Evolutionary conservation across 2,113 vertebrate species (phyloP), one percentile per base, ranked within the genome.

Genomic region (Cacatua alba): DNA sequence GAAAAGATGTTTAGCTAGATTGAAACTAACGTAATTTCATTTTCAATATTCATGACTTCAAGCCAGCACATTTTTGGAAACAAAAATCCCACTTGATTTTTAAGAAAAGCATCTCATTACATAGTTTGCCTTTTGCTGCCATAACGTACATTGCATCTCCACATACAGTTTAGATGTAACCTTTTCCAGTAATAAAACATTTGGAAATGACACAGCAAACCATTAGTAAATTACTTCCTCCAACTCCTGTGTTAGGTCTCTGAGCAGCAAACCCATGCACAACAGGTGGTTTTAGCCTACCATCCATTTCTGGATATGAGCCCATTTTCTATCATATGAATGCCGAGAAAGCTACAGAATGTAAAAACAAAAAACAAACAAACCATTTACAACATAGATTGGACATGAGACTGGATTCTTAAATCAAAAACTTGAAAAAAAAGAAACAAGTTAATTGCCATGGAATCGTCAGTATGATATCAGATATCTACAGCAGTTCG

Each of bases 291-390:
- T 92, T 96, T 90, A 64, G 96, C 99, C 98, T 99, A 99, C 99
- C 99, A 99, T 99, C 99, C 99, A 99, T 96, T 99, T 99, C 86
- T 99, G 99, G 97, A 99, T 99, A 97, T 99, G 98, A 98, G 99
- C 99, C 99, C 99, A 99, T 98, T 99, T 99, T 98, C 96, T 99
- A 98, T 98, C 98, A 95, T 98, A 99, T 46, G 98, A 98, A 96
- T 96, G 98, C 94, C 98, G 98, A 98, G 98, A 98, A 94, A 98
- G 98, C 99, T 99, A 98, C 59, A 98, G 92, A 95, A 98, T 28
- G 55, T 72, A 96, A 96, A 97, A 96, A 97, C 26, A 94, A 92
- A 78, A 92, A 88, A 74, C 49, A 95, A 94, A 91, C 10, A 94
- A 93, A 49, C 33, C 31, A 84, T 89, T 88, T 71, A 91, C 39